These are phyloP conservation scores for Aegotheles bennettii DNA, from an alignment of 2,113 vertebrate species.

Conservation along the genomic window DNA sequence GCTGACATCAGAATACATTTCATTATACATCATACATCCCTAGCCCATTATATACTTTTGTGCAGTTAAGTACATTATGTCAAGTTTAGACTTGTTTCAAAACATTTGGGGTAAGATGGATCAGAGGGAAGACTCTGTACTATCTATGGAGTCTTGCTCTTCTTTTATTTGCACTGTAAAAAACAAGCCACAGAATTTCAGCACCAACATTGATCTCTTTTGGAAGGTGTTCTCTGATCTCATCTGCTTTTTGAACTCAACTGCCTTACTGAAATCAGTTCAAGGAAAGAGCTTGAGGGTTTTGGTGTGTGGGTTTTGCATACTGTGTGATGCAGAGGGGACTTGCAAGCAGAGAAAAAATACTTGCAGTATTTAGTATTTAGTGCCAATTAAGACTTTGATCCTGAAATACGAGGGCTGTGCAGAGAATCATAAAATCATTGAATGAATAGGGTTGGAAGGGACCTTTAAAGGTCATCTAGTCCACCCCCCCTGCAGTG, in stretches of 20 bases:
- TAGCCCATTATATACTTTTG: neutral
- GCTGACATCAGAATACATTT: neutral
- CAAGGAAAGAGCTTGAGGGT: neutral
- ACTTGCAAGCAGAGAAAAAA: neutral
- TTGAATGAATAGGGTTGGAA: too few relatives aligned
- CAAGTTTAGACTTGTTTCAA: neutral
- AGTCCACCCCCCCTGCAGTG: too few relatives aligned
- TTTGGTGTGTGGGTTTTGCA: neutral
- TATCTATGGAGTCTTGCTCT: neutral
- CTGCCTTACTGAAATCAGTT: neutral
- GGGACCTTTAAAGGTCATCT: too few relatives aligned
- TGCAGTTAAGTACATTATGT: neutral
- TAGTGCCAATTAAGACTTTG: neutral
- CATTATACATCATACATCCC: neutral
- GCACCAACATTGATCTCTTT: neutral
- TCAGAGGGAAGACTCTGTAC: neutral
- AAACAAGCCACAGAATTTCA: neutral
- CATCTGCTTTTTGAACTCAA: neutral
- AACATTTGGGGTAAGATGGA: neutral
- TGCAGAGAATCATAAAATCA: neutral
- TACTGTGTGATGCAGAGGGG: neutral
- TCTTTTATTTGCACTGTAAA: neutral
- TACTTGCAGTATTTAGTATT: neutral
- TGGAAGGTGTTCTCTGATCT: neutral
- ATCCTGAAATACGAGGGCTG: neutral